These are phyloP conservation scores for Hoplias malabaricus DNA, from an alignment of 2,113 vertebrate genomes.

Conservation along the genomic window DNA sequence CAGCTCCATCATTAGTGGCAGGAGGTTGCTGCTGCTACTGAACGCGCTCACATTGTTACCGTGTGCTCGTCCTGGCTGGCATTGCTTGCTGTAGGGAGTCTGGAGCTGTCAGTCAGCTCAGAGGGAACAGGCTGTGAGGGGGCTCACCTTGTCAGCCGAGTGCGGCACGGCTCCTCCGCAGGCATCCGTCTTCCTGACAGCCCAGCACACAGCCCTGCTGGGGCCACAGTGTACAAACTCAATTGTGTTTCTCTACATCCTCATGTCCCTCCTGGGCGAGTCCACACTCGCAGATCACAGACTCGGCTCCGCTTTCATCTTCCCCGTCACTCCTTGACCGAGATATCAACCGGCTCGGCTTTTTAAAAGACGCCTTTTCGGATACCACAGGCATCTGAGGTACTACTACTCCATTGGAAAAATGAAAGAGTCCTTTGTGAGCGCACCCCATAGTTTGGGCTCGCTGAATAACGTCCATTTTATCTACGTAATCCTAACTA, in stretches of 20 bases:
- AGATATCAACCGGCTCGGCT: constrained; percentile 11
- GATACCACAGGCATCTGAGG: background rate
- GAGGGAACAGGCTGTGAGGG: constrained; percentile 30
- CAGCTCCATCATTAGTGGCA: constrained; percentile 45
- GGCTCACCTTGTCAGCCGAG: constrained; percentile 58
- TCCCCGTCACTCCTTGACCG: constrained; percentile 47
- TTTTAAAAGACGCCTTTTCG: background rate
- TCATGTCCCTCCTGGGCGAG: constrained; percentile 63
- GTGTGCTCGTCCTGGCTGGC: constrained; percentile 35
- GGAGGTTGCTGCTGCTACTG: background rate
- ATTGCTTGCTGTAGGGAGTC: constrained; percentile 40
- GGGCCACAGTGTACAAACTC: constrained; percentile 69
- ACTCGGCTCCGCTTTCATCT: constrained; percentile 57
- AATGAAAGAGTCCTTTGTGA: background rate
- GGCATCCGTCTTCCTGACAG: constrained; percentile 59
- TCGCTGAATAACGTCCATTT: no score
- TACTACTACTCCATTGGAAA: constrained; percentile 5
- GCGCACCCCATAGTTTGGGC: background rate
- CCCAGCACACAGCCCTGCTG: constrained; percentile 49
- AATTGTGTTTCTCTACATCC: constrained; percentile 59
- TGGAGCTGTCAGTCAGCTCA: constrained; percentile 40
- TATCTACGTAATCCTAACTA: no score
- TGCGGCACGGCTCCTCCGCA: constrained; percentile 49
- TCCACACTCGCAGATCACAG: constrained; percentile 58
- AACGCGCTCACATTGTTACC: constrained; percentile 39